Base-by-base conservation (phyloP, 1,140 invertebrate species). In the Gonioctena quinquepunctata region DNA sequence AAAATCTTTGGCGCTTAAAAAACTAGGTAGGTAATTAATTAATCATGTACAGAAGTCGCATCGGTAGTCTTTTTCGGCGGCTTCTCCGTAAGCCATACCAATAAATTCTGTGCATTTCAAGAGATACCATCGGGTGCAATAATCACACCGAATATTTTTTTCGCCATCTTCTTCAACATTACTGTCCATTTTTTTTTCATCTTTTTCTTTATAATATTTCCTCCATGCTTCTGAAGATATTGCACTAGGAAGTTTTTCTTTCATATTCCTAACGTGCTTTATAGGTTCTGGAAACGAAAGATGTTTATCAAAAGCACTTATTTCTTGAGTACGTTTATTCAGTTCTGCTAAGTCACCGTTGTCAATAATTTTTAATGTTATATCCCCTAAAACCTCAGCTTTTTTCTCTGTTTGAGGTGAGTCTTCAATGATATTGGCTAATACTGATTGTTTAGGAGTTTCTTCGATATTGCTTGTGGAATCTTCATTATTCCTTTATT, bases 221-320 rank as follows among this genome's bases (percentile, higher is more conserved):
- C 56, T 57, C 56, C 56, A 59, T 13, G 23, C 56, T n/a, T 6
- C 56, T 23, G 56, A 59, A 59, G 25, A 59, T 16, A 54, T 54
- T 8, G 50, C 50, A 11, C 18, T 22, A 3, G 50, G 50, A 19
- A 22, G 7, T 54, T 18, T 54, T n/a, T 42, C 28, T 42, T 42
- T 54, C 8, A 11, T 42, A 11, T 42, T 42, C n/a, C 28, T 42
- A 16, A 16, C 11, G 8, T n/a, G 11, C 18, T n/a, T n/a, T n/a
- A n/a, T n/a, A n/a, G n/a, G n/a, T n/a, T n/a, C n/a, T 21, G 16
- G 16, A 18, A 16, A 22, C 13, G 19, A 16, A 13, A 54, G 18
- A 18, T 54, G 50, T 13, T 19, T 13, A 19, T 54, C 21, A 54
- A 54, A 54, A 21, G 50, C n/a, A n/a, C n/a, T n/a, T n/a, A n/a